Evolutionary conservation across 2,888 invertebrate species (phyloP).

Genomic region (Rhogogaster chlorosoma): DNA sequence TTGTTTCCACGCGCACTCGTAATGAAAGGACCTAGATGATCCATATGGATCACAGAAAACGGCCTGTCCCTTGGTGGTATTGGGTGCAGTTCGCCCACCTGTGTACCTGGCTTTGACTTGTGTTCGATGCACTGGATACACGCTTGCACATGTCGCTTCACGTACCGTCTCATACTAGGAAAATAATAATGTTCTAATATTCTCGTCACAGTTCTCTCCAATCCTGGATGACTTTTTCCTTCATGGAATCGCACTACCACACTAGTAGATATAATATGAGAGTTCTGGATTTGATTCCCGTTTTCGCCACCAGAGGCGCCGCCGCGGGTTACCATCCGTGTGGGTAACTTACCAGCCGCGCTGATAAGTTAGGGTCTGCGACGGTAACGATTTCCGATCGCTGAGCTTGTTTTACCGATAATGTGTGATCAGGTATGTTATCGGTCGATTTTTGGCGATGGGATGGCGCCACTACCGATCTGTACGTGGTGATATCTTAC

Average conservation of each 20-base stretch:
- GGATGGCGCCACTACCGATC: too few relatives aligned
- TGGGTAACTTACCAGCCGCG: too few relatives aligned
- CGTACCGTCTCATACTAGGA: not conserved
- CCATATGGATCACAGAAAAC: slow-evolving; percentile 57
- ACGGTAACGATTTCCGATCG: too few relatives aligned
- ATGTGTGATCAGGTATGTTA: too few relatives aligned
- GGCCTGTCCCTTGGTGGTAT: slow-evolving; percentile 59
- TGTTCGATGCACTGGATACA: not conserved
- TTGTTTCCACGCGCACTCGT: not conserved
- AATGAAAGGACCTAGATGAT: slow-evolving; percentile 59
- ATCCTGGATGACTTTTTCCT: slow-evolving; percentile 35
- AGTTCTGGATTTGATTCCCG: too few relatives aligned
- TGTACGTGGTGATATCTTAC: too few relatives aligned
- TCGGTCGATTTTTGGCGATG: too few relatives aligned
- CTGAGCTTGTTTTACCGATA: too few relatives aligned
- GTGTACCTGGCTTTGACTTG: not conserved
- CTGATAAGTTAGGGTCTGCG: too few relatives aligned
- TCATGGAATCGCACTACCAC: slow-evolving; percentile 51
- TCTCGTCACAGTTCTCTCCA: slow-evolving; percentile 22
- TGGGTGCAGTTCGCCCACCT: slow-evolving; percentile 54
- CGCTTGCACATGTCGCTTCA: not conserved
- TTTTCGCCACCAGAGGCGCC: too few relatives aligned
- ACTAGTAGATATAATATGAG: too few relatives aligned
- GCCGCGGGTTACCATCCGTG: too few relatives aligned
- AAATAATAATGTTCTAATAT: slow-evolving; percentile 46